Base-by-base conservation (phyloP, 2,888 invertebrate species). In the Minunthozetes semirufus region DNA sequence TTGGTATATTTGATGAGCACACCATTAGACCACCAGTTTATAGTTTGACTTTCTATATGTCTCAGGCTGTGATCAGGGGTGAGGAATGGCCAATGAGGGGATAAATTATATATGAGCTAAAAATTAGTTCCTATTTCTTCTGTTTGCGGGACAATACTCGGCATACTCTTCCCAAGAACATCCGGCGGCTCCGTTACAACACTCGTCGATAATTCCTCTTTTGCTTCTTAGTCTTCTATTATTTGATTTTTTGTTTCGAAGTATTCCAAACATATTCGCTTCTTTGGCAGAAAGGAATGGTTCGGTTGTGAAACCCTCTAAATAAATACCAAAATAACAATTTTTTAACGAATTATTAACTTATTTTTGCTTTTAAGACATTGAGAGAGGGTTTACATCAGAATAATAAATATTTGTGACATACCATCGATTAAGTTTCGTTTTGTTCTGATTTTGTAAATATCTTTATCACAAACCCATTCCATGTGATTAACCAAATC, bases 131-230 rank as follows among this genome's bases (percentile, higher is more conserved):
- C 79, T 68, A 11, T 80, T 72, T 73, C 82, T 74, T 22, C 80
- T 86, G 80, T 87, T 87, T 38, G 86, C 85, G 4, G 87, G 87
- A 80, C 87, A 88, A 81, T 88, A 88, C 81, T 88, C 87, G 8
- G 88, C 87, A 79, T 88, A 88, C 80, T 88, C 87, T 80, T 88
- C 88, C 88, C 87, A 88, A 72, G 87, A 87, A 79, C 88, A 88
- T 3, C 84, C 81, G 0, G 72, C 75, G 8, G 75, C 76, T 59
- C 84, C 84, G 78, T 86, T 86, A 81, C 87, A 88, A 78, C 87
- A 88, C 81, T 88, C 88, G 61, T 85, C 84, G 17, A 87, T 87
- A 53, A 88, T 88, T 27, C 80, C 80, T 25, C 80, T 56, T 74
- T 80, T 80, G 0, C n/a, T n/a, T 6, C 75, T 33, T 33, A 3